phyloP scores from a whole-genome alignment of 2,797 vertebrate species.

The Phrynocephalus vlangalii region DNA sequence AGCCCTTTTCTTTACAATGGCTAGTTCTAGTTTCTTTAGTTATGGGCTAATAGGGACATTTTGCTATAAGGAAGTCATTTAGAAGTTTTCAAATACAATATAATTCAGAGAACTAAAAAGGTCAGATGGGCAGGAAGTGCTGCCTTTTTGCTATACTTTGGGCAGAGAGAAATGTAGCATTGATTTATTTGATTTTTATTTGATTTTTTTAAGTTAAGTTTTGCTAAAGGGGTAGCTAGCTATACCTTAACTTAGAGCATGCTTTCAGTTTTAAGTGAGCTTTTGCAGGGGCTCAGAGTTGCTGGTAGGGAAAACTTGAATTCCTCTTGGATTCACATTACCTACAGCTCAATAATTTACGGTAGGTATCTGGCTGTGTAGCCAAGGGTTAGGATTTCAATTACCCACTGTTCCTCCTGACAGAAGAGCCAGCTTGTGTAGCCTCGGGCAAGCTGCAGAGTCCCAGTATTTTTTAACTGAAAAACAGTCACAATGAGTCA shows the following conservation, averaged over 20 bases:
- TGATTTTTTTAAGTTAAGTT: neutral
- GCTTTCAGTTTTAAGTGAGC: neutral
- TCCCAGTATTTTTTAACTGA: too few species aligned
- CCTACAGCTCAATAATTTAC: too few species aligned
- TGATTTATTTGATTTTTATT: neutral
- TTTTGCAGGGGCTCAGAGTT: neutral
- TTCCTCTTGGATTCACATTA: neutral
- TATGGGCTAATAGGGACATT: conserved; percentile 11
- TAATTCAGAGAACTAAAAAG: conserved; percentile 24
- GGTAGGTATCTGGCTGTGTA: too few species aligned
- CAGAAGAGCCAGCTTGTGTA: too few species aligned
- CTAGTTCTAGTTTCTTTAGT: neutral
- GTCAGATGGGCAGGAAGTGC: conserved; percentile 1
- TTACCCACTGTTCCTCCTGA: too few species aligned
- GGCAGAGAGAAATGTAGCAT: conserved; percentile 8
- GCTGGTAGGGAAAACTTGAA: neutral
- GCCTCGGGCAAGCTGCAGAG: too few species aligned
- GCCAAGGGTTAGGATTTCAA: too few species aligned
- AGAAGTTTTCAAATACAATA: conserved; percentile 18
- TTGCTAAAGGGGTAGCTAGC: neutral
- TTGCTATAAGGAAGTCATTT: conserved; percentile 14
- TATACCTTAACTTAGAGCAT: neutral
- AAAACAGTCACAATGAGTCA: too few species aligned
- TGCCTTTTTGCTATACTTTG: neutral
- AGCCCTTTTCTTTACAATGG: neutral